Evolutionary conservation across 2,888 invertebrate genomes (phyloP).

Genomic region (Drosophila acutilabella): DNA sequence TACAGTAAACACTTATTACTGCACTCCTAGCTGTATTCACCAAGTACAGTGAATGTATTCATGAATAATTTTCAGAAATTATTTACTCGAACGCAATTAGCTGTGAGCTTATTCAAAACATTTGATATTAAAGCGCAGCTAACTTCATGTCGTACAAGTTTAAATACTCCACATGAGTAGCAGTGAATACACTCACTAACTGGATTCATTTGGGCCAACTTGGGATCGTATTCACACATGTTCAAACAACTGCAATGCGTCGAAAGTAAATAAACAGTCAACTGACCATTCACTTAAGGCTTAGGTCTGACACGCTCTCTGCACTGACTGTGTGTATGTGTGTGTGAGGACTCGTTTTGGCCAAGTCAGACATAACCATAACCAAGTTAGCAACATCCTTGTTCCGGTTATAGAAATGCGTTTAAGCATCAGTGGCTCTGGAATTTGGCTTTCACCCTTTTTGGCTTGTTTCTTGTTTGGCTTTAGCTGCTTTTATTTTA

Average conservation of each 20-base stretch:
- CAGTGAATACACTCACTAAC: slow-evolving; percentile 19
- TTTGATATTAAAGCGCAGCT: no score
- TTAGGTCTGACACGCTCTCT: slow-evolving; percentile 12
- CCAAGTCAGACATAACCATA: slow-evolving; percentile 65
- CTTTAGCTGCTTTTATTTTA: slow-evolving; percentile 7
- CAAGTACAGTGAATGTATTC: neutral
- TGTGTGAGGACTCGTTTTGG: slow-evolving; percentile 22
- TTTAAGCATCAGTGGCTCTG: slow-evolving; percentile 63
- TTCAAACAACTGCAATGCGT: slow-evolving; percentile 30
- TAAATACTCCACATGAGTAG: neutral
- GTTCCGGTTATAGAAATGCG: slow-evolving; percentile 76
- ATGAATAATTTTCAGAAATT: no score
- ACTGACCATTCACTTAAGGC: slow-evolving; percentile 38
- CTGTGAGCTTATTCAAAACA: no score
- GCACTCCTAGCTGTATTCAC: neutral
- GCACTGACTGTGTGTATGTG: slow-evolving; percentile 15
- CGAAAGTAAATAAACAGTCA: slow-evolving; percentile 47
- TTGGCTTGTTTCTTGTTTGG: slow-evolving; percentile 19
- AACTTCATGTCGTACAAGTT: neutral
- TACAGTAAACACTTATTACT: no score
- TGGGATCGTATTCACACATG: slow-evolving; percentile 26
- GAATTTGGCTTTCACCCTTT: slow-evolving; percentile 70
- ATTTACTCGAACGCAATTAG: no score
- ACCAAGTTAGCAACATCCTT: slow-evolving; percentile 74
- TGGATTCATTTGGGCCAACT: slow-evolving; percentile 18